Conservation (phyloP, 2,888 invertebrate genomes). For the Tinea pellionella region DNA sequence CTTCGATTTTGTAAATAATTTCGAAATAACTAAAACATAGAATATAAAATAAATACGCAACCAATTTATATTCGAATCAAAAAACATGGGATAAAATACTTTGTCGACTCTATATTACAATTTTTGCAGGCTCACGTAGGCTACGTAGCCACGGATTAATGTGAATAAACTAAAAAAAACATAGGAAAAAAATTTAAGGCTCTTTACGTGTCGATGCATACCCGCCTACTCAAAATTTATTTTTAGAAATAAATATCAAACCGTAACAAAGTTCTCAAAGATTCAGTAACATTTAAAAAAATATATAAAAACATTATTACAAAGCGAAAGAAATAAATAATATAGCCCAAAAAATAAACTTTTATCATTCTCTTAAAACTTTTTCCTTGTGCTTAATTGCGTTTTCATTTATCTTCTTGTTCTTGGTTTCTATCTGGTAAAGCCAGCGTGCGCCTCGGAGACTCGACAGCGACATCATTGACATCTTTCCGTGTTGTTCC, state of each 20-base stretch:
- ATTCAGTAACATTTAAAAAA: background rate
- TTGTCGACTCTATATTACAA: background rate
- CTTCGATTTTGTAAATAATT: background rate
- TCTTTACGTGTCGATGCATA: background rate
- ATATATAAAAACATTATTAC: conserved; percentile 37
- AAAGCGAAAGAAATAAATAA: conserved; percentile 47
- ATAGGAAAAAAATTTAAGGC: background rate
- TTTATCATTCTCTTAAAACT: conserved; percentile 53
- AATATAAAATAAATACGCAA: background rate
- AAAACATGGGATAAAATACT: background rate
- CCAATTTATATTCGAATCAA: background rate
- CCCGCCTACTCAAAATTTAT: background rate
- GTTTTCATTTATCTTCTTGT: conserved; percentile 58
- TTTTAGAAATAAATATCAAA: background rate
- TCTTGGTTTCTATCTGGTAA: conserved; percentile 26
- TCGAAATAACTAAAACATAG: background rate
- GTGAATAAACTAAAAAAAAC: background rate
- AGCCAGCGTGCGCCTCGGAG: background rate
- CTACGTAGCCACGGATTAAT: background rate
- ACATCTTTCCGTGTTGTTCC: conserved; percentile 12
- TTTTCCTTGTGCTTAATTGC: conserved; percentile 57
- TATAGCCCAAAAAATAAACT: conserved; percentile 43
- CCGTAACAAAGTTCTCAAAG: background rate
- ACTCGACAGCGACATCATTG: conserved; percentile 10
- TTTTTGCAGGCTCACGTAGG: background rate